Conservation (phyloP, 2,888 invertebrate species). For the Seira ritae region DNA sequence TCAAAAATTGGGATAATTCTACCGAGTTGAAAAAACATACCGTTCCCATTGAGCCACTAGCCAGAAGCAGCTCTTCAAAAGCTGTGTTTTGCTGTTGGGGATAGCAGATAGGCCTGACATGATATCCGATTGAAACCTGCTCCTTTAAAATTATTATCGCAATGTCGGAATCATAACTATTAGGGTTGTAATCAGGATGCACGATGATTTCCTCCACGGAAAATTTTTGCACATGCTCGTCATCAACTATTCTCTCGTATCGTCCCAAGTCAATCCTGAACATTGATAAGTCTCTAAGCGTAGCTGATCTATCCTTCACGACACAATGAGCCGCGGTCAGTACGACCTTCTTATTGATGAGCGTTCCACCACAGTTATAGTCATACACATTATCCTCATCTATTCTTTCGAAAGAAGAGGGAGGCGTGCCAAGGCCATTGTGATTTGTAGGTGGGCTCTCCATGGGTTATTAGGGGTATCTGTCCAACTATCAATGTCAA, state of each 20-base stretch:
- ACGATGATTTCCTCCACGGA: conserved; percentile 39
- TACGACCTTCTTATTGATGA: conserved; percentile 75
- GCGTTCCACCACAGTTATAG: conserved; percentile 82
- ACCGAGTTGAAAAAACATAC: too few species aligned
- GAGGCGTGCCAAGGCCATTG: conserved; percentile 85
- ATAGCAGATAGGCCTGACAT: conserved; percentile 80
- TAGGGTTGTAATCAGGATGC: conserved; percentile 68
- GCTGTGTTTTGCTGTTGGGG: conserved; percentile 66
- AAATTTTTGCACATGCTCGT: conserved; percentile 67
- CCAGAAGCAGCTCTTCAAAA: conserved; percentile 66
- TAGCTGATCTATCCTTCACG: conserved; percentile 38
- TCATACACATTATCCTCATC: conserved; percentile 73
- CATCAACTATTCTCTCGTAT: conserved; percentile 57
- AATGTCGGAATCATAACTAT: conserved; percentile 76
- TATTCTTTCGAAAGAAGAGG: conserved; percentile 49
- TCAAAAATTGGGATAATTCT: too few species aligned
- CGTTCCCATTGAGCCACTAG: conserved; percentile 64
- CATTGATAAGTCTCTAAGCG: conserved; percentile 29
- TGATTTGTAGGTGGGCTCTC: conserved; percentile 76
- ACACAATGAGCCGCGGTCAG: conserved; percentile 70
- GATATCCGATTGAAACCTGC: conserved; percentile 77
- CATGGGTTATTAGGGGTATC: conserved; percentile 63
- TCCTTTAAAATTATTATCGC: conserved; percentile 79
- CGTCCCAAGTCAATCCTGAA: conserved; percentile 68
- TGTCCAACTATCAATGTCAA: too few species aligned